Percentiles rank a stretch among this genome's conserved stretches.
phyloP scores from a whole-genome alignment of 1,140 invertebrate genomes.

The Melanaphis sacchari region DNA sequence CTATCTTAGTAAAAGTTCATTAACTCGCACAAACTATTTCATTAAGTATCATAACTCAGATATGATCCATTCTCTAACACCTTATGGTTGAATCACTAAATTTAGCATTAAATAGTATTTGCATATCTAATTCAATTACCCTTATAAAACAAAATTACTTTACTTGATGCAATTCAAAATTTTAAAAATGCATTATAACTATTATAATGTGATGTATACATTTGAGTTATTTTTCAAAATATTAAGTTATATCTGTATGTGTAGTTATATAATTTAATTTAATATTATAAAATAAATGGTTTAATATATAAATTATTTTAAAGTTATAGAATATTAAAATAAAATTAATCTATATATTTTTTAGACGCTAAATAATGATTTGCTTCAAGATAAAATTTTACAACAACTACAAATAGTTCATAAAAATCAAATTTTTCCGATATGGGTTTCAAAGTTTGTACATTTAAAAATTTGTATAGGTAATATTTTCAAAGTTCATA shows the following conservation, averaged over 20 bases:
- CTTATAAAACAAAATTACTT: neutral
- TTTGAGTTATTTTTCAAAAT: neutral
- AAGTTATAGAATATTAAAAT: neutral
- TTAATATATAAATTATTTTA: neutral
- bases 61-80: too few species aligned
- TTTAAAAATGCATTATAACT: neutral
- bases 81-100: too few species aligned
- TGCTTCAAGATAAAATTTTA: slow-evolving; percentile 46
- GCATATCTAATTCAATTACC: neutral
- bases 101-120: neutral
- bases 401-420: slow-evolving; percentile 33
- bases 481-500: neutral
- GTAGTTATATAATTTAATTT: neutral
- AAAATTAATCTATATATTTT: neutral
- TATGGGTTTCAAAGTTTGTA: slow-evolving; percentile 52
- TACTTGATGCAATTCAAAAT: neutral
- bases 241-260: neutral
- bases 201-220: neutral
- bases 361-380: slow-evolving; percentile 18
- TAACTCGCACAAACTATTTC: too few species aligned
- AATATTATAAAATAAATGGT: neutral
- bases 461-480: slow-evolving; percentile 44
- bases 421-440: slow-evolving; percentile 2
- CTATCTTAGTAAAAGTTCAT: too few species aligned
- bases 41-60: too few species aligned